A percentile compares a stretch with the other conserved stretches of the same genome.
These are phyloP conservation scores for Cyaniris semiargus DNA, from an alignment of 2,888 invertebrate genomes.

Conservation along the genomic window DNA sequence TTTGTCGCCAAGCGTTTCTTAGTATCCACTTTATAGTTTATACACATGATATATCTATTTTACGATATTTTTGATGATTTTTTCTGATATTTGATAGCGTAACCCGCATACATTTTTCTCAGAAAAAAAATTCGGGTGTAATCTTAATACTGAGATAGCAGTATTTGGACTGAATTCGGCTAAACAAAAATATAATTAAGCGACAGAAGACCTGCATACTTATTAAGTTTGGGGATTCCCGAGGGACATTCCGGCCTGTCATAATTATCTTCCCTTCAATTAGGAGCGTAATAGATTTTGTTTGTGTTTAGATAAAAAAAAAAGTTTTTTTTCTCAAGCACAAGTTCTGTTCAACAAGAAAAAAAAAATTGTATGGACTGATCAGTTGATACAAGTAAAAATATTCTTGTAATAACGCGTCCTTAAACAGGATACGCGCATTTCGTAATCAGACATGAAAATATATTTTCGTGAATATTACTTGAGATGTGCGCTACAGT, in stretches of 20 bases:
- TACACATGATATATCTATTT: too few species aligned
- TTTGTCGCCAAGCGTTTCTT: too few species aligned
- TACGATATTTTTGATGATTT: too few species aligned
- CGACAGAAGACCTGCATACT: slow-evolving; percentile 21
- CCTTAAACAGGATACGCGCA: too few species aligned
- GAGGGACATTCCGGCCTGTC: neutral
- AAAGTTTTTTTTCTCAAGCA: neutral
- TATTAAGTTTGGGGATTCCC: slow-evolving; percentile 18
- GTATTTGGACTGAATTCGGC: neutral
- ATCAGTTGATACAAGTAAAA: too few species aligned
- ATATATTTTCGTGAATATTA: neutral
- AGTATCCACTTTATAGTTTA: too few species aligned
- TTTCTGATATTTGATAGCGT: too few species aligned
- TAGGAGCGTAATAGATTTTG: slow-evolving; percentile 5
- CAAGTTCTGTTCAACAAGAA: neutral
- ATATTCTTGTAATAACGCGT: neutral
- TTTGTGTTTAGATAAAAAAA: neutral
- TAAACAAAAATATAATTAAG: slow-evolving; percentile 14
- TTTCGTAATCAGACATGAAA: neutral
- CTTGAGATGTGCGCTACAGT: neutral
- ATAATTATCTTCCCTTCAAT: neutral
- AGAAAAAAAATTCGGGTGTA: neutral
- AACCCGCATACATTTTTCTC: too few species aligned
- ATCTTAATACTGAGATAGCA: neutral
- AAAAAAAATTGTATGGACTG: too few species aligned